phyloP scores from a whole-genome alignment of 2,113 vertebrate genomes.

The Scopus umbretta region DNA sequence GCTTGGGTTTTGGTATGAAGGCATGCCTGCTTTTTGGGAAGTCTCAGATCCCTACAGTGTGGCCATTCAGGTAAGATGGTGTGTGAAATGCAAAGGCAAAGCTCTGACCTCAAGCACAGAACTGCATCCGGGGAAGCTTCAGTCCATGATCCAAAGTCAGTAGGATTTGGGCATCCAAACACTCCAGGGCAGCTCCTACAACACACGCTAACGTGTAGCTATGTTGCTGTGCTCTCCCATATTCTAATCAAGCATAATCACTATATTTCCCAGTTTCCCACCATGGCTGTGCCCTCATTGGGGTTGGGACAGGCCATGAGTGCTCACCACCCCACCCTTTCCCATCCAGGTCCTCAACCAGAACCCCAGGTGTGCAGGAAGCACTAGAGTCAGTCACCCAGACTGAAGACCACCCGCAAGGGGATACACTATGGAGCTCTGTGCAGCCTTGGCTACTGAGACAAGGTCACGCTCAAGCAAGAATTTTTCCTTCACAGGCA shows the following conservation, averaged over 20 bases:
- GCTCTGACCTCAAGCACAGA: background rate
- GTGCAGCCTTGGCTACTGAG: background rate
- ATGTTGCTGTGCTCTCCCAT: background rate
- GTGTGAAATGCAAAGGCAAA: background rate
- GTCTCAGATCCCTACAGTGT: background rate
- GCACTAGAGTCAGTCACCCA: background rate
- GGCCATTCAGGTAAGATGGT: background rate
- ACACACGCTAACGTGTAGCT: accelerated
- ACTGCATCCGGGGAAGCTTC: accelerated
- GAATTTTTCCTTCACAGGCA: background rate
- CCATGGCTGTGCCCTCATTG: background rate
- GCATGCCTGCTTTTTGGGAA: background rate
- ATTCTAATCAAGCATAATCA: background rate
- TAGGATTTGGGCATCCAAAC: background rate
- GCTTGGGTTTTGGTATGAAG: background rate
- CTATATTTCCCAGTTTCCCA: background rate
- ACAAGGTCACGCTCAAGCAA: background rate
- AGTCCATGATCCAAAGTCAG: background rate
- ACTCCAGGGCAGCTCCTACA: background rate
- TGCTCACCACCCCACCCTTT: background rate
- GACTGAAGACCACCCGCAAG: background rate
- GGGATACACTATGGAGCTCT: background rate
- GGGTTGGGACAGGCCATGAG: background rate
- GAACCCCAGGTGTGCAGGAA: background rate
- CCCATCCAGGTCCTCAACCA: no score